A percentile compares a stretch with the other conserved stretches of the same genome.
phyloP scores from a whole-genome alignment of 2,888 invertebrate species.

The Melanotus villosus region DNA sequence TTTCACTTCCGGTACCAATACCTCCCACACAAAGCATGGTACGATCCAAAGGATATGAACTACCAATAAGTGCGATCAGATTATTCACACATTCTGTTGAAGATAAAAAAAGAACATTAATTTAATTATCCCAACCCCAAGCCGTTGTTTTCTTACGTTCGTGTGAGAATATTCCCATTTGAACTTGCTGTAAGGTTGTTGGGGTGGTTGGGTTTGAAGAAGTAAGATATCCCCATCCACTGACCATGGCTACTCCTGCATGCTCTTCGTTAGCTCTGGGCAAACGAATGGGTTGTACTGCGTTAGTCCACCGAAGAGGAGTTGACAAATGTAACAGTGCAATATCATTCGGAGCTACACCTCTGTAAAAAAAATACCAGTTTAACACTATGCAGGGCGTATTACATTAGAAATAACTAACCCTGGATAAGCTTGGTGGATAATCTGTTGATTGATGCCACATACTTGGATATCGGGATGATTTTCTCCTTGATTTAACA shows the following conservation, averaged over 20 bases:
- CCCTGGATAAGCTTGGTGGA: constrained; percentile 70
- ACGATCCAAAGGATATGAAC: constrained; percentile 65
- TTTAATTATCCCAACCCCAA: too few relatives aligned
- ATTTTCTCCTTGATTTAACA: constrained; percentile 65
- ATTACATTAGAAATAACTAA: constrained; percentile 54
- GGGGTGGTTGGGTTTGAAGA: constrained; percentile 9
- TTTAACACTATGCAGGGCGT: background rate
- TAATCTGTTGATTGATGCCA: constrained; percentile 63
- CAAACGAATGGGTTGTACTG: constrained; percentile 68
- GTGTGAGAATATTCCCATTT: constrained; percentile 4
- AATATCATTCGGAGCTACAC: constrained; percentile 25
- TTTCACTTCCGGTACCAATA: constrained; percentile 63
- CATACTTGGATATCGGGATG: constrained; percentile 66
- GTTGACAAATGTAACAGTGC: constrained; percentile 13
- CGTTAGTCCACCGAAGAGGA: constrained; percentile 55
- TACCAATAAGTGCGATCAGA: constrained; percentile 61
- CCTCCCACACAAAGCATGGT: constrained; percentile 72
- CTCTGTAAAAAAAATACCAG: background rate
- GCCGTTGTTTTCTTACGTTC: too few relatives aligned
- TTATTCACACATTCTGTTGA: constrained; percentile 66
- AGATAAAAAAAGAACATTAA: constrained; percentile 38
- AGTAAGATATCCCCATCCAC: constrained; percentile 70
- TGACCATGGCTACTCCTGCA: constrained; percentile 62
- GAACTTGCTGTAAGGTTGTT: constrained; percentile 8
- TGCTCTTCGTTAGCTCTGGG: constrained; percentile 60